Base-by-base conservation (phyloP, 2,797 vertebrate species). In the Paedocypris micromegethes region DNA sequence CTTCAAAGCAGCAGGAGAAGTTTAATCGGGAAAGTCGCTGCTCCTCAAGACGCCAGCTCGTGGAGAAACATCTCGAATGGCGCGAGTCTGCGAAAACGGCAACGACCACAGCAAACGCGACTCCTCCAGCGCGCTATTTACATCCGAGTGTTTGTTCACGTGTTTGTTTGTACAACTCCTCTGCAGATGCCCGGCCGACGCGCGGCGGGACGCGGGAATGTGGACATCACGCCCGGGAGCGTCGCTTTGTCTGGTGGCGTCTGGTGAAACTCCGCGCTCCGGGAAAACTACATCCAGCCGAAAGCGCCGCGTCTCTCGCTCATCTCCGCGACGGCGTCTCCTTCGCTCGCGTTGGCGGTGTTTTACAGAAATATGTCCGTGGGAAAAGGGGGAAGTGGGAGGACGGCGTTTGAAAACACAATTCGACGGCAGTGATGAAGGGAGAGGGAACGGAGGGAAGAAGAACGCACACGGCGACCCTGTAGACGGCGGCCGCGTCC, bases 111-210 rank as follows among this genome's bases (percentile, higher is more conserved):
- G 23, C 23, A 23, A 23, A 23, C 23, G 23, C 23, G 23, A 23
- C 23, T 23, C 23, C 23, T 23, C 23, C 23, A 23, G 23, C 23
- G 23, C 23, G 23, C 23, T 23, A 23, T 23, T 23, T 23, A 23
- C 23, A 66, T 49, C 64, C 51, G 9, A 8, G 59, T 62, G 59
- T 44, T 61, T 41, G 61, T 39, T 58, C 4, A 46, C 68, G 48
- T 51, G 64, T 64, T 57, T 71, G 64, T 64, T 64, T 68, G 66
- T 56, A 68, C n/a, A 70, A 48, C 70, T 69, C 64, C 74, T 69
- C 66, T 69, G 64, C 67, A 62, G 67, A 62, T 69, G 67, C 56
- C 51, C 58, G 42, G 43, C 64, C 46, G 66, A 59, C 43, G 49
- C 58, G 43, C 66, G 60, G 43, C 66, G 48, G 66, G 58, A 69